Conservation (phyloP, 2,113 vertebrate species). For the Isurus oxyrinchus region DNA sequence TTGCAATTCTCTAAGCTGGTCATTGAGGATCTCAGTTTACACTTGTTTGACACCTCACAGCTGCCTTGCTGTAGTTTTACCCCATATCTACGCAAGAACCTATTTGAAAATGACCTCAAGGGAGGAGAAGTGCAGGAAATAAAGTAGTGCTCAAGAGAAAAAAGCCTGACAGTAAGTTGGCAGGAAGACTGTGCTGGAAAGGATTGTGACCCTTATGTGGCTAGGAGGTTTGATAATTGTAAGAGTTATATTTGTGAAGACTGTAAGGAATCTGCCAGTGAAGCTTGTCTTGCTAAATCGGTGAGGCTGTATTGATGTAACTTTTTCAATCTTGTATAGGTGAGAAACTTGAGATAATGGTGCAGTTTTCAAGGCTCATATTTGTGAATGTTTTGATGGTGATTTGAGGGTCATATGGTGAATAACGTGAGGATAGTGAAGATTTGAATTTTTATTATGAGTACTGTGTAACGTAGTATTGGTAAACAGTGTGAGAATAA, state of each 20-base stretch:
- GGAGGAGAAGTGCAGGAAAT: neutral
- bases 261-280: neutral
- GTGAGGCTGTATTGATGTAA: neutral
- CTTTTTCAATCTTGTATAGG: neutral
- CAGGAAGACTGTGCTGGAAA: neutral
- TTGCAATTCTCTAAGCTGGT: neutral
- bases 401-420: neutral
- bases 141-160: neutral
- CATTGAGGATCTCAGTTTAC: neutral
- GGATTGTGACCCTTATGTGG: no score
- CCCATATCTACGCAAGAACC: neutral
- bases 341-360: neutral
- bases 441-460: neutral
- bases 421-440: neutral
- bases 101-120: neutral
- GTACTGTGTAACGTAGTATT: neutral
- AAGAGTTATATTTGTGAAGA: neutral
- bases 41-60: neutral
- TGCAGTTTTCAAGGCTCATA: neutral
- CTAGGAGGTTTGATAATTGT: neutral
- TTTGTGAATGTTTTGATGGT: neutral
- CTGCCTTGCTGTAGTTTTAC: neutral
- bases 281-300: neutral
- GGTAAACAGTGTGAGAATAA: neutral
- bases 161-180: neutral